Evolutionary conservation across 2,797 vertebrate genomes (phyloP).

Genomic region (Amblyopsis hoosieri): DNA sequence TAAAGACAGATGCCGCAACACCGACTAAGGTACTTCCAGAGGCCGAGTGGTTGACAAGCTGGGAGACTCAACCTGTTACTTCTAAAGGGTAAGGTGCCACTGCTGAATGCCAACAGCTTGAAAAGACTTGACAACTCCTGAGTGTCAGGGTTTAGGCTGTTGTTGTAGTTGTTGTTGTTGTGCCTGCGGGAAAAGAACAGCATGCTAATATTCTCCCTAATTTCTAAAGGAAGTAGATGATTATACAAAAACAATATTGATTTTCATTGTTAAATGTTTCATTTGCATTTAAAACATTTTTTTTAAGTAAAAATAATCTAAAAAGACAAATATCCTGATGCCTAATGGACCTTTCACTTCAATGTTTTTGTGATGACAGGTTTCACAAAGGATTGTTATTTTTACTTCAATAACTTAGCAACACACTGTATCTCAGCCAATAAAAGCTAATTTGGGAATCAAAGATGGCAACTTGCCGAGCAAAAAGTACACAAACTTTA

Average conservation of each 20-base stretch:
- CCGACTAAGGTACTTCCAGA: conserved; percentile 21
- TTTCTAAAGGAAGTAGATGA: conserved; percentile 36
- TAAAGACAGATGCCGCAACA: not conserved
- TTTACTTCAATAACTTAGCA: not conserved
- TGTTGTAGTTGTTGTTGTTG: conserved; percentile 4
- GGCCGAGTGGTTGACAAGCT: conserved; percentile 54
- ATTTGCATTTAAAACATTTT: conserved; percentile 1
- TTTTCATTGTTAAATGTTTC: too few relatives aligned
- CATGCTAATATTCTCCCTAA: too few relatives aligned
- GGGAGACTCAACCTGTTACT: conserved; percentile 50
- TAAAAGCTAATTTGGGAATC: too few relatives aligned
- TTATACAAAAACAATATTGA: too few relatives aligned
- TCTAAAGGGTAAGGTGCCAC: conserved; percentile 60
- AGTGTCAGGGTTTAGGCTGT: too few relatives aligned
- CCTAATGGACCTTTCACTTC: not conserved
- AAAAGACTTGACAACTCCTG: conserved; percentile 34
- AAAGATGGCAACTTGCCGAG: not conserved
- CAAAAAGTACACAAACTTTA: not conserved
- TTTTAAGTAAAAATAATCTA: not conserved
- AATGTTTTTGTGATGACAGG: not conserved
- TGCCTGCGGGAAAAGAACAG: not conserved
- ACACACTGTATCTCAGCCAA: too few relatives aligned
- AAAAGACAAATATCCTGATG: not conserved
- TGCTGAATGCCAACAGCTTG: conserved; percentile 25
- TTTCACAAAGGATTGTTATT: not conserved